Percentiles rank a stretch among this genome's conserved stretches.
phyloP scores from a whole-genome alignment of 2,113 vertebrate species.

The Lampris megalopsis region DNA sequence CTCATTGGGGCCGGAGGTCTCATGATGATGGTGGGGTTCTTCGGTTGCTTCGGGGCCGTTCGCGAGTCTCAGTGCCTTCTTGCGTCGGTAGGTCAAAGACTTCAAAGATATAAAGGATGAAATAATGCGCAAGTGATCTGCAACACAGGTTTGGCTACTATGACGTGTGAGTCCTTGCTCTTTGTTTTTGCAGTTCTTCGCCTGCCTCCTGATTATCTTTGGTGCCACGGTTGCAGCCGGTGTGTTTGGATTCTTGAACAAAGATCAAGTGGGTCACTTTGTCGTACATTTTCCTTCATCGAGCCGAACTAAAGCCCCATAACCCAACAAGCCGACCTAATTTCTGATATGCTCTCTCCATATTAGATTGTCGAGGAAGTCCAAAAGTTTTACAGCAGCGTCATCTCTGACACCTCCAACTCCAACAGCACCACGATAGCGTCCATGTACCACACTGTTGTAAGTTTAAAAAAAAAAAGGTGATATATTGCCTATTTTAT shows the following conservation, averaged over 20 bases:
- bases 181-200: conserved; percentile 89
- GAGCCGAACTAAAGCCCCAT: no score
- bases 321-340: not conserved
- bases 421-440: conserved; percentile 69
- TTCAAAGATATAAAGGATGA: not conserved
- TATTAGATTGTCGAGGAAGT: conserved; percentile 88
- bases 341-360: conserved; percentile 28
- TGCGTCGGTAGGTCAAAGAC: conserved; percentile 87
- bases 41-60: conserved; percentile 94
- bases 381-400: conserved; percentile 87
- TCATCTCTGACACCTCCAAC: conserved; percentile 64
- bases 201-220: conserved; percentile 95
- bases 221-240: conserved; percentile 94
- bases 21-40: conserved; percentile 95
- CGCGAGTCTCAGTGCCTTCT: conserved; percentile 96
- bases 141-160: not conserved
- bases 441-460: conserved; percentile 68
- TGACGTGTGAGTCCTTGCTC: not conserved
- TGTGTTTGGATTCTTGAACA: conserved; percentile 95
- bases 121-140: no score
- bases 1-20: conserved; percentile 90
- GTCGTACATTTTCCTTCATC: not conserved
- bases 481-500: not conserved
- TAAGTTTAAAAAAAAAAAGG: conserved; percentile 50
- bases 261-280: conserved; percentile 82